Conservation (phyloP, 2,113 vertebrate genomes). For the Gopherus flavomarginatus region DNA sequence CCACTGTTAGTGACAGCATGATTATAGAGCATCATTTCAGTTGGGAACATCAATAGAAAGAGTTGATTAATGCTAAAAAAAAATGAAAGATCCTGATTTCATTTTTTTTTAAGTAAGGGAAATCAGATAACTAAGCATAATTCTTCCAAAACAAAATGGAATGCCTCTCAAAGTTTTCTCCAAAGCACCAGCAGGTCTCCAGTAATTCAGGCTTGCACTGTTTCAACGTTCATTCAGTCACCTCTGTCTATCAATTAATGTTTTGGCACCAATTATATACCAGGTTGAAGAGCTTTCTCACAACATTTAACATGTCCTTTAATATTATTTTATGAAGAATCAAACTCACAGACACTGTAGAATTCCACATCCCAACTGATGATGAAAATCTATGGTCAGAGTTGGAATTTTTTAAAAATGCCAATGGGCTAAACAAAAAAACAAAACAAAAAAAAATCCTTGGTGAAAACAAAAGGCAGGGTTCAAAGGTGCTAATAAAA, state of each 20-base stretch:
- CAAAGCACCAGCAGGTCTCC: conserved; percentile 3
- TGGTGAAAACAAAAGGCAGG: background rate
- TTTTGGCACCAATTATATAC: conserved; percentile 41
- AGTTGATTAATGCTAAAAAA: background rate
- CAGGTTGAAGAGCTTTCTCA: background rate
- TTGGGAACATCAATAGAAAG: background rate
- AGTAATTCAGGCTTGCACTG: background rate
- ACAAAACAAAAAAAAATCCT: too few relatives aligned
- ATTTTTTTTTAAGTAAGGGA: background rate
- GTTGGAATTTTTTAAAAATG: background rate
- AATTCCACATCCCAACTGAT: background rate
- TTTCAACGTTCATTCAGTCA: conserved; percentile 30
- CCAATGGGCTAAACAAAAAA: too few relatives aligned
- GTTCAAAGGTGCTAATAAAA: background rate
- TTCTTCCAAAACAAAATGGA: background rate
- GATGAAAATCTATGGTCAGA: background rate
- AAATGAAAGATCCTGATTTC: background rate
- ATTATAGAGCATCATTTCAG: background rate
- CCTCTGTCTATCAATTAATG: background rate
- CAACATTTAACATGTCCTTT: background rate
- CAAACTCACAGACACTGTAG: conserved; percentile 24
- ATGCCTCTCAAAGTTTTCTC: background rate
- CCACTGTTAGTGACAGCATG: background rate
- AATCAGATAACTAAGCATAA: background rate
- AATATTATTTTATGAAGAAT: conserved; percentile 30